Evolutionary conservation across 2,888 invertebrate genomes (phyloP), one percentile per base, ranked within the genome.

Genomic region (Taenaris catops): DNA sequence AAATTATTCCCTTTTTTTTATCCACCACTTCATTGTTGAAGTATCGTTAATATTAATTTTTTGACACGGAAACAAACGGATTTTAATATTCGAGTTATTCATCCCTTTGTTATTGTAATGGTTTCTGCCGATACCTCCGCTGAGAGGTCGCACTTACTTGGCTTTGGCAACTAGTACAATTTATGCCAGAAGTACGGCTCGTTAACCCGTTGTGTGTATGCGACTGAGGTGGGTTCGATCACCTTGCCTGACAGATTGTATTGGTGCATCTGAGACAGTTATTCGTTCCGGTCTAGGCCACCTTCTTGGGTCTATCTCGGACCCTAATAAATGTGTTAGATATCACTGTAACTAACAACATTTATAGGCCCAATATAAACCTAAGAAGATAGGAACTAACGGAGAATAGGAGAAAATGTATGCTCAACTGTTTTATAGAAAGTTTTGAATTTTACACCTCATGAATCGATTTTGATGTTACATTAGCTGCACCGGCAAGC

Each of bases 41-140:
- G n/a, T 80, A 84, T 83, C 84, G 84, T 86, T 86, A 86, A 86
- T 86, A 84, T 86, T 86, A 83, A 84, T 86, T 78, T 86, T 81
- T 79, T 72, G 75, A 75, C 81, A 72, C 81, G 71, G 72, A 78
- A 78, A 76, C 81, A 74, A 78, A 67, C 75, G 68, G 62, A 56
- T 62, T 73, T 81, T 81, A 78, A 76, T 79, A 78, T 75, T 76
- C 76, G 55, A 45, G 63, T 67, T 59, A 69, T 71, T 69, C 67
- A 58, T 49, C 53, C 56, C 81, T 86, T 86, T 84, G 84, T 81
- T 73, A 83, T 86, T 84, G 54, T 76, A 84, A 84, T 84, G 58
- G 58, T 60, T 54, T 50, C 55, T 52, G 53, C 52, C 55, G 51
- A 55, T 58, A 50, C 44, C 48, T 41, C 24, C 28, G 36, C 17